These are phyloP conservation scores for Sthenelais limicola DNA, from an alignment of 2,888 invertebrate species.

Conservation along the genomic window DNA sequence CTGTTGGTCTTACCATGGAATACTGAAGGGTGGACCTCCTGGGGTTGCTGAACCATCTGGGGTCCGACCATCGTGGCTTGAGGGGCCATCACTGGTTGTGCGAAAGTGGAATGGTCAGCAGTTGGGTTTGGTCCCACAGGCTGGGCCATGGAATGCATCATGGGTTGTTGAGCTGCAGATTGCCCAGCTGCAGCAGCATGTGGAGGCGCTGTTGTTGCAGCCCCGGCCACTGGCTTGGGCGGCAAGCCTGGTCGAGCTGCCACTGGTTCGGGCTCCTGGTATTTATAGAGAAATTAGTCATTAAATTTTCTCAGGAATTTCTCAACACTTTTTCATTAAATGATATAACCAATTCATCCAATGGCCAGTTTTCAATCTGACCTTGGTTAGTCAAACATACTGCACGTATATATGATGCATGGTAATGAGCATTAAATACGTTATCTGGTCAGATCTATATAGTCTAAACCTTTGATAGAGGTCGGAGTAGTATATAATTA, in stretches of 20 bases:
- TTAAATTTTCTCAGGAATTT: too few species aligned
- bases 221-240: slow-evolving; percentile 34
- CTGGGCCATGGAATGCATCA: neutral
- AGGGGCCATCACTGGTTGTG: neutral
- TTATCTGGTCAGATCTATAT: too few species aligned
- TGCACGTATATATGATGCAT: too few species aligned
- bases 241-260: slow-evolving; percentile 35
- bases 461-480: too few species aligned
- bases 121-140: neutral
- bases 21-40: slow-evolving; percentile 50
- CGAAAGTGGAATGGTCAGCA: slow-evolving; percentile 12
- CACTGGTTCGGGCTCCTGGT: too few species aligned
- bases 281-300: too few species aligned
- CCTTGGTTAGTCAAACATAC: too few species aligned
- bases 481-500: too few species aligned
- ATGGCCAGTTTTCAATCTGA: too few species aligned
- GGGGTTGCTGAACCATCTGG: neutral
- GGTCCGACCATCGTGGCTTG: slow-evolving; percentile 1
- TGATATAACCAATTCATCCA: too few species aligned
- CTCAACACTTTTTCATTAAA: too few species aligned
- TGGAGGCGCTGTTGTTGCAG: slow-evolving; percentile 43
- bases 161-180: slow-evolving; percentile 33
- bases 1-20: slow-evolving; percentile 53
- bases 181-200: slow-evolving; percentile 47
- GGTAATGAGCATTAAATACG: too few species aligned